Conservation (phyloP, 2,888 invertebrate species). For the Eupithecia vulgata region DNA sequence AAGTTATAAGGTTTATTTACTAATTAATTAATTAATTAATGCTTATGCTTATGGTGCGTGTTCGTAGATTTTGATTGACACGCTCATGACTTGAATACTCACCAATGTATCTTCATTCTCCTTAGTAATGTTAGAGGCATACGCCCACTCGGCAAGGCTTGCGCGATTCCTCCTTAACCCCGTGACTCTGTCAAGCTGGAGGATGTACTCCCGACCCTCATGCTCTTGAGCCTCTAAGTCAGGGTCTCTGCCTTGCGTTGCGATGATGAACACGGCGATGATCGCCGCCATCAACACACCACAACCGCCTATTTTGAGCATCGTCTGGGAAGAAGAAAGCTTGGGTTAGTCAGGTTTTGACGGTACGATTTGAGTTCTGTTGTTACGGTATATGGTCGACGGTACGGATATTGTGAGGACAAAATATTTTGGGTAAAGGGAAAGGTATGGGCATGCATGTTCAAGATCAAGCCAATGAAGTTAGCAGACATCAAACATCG, state of each 20-base stretch:
- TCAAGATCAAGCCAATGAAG: background rate
- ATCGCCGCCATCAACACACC: slow-evolving; percentile 76
- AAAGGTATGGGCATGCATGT: background rate
- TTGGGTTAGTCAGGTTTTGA: background rate
- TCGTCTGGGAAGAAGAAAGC: slow-evolving; percentile 62
- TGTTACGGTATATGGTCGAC: too few relatives aligned
- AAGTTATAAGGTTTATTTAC: too few relatives aligned
- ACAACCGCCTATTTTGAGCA: slow-evolving; percentile 79
- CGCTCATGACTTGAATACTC: slow-evolving; percentile 31
- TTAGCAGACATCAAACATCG: too few relatives aligned
- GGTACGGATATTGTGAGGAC: background rate
- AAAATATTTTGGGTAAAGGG: background rate
- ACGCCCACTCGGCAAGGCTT: slow-evolving; percentile 88
- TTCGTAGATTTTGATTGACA: too few relatives aligned
- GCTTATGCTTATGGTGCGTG: too few relatives aligned
- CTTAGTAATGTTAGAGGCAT: slow-evolving; percentile 90
- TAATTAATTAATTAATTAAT: too few relatives aligned
- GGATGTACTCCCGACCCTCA: slow-evolving; percentile 85
- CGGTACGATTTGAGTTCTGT: too few relatives aligned
- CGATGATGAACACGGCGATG: slow-evolving; percentile 78
- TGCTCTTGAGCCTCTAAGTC: slow-evolving; percentile 82
- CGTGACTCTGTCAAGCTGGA: slow-evolving; percentile 85
- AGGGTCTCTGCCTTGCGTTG: slow-evolving; percentile 80
- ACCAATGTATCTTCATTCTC: slow-evolving; percentile 83
- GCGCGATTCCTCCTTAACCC: slow-evolving; percentile 84